Evolutionary conservation across 2,113 vertebrate genomes (phyloP).

Genomic region (Nettapus auritus): DNA sequence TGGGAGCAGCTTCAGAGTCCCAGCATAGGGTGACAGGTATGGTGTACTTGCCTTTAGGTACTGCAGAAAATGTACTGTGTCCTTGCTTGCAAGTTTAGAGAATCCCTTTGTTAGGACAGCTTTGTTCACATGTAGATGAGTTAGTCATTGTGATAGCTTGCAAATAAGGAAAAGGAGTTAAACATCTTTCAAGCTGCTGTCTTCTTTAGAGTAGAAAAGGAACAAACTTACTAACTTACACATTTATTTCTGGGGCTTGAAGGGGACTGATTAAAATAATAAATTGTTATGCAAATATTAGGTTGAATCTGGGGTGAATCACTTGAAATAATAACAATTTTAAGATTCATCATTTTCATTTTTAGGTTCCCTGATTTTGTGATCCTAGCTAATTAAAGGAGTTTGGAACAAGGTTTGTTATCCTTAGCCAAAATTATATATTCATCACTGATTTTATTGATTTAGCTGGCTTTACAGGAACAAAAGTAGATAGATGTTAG

Average conservation of each 20-base stretch:
- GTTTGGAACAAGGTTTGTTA: background rate
- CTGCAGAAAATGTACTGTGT: background rate
- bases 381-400: background rate
- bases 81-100: background rate
- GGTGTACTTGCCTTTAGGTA: background rate
- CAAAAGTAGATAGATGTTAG: background rate
- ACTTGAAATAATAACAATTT: background rate
- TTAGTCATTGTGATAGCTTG: background rate
- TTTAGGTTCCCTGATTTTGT: background rate
- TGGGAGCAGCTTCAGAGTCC: background rate
- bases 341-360: background rate
- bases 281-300: background rate
- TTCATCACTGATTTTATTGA: background rate
- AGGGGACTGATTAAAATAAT: background rate
- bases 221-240: background rate
- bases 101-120: background rate
- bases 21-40: background rate
- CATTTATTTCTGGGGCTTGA: background rate
- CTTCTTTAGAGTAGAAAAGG: background rate
- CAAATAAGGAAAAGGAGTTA: background rate
- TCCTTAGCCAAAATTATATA: background rate
- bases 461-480: background rate
- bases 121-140: background rate
- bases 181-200: background rate
- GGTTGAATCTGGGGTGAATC: background rate